Conservation (phyloP, 2,797 vertebrate genomes). For the Enteromius thamalakanensis region DNA sequence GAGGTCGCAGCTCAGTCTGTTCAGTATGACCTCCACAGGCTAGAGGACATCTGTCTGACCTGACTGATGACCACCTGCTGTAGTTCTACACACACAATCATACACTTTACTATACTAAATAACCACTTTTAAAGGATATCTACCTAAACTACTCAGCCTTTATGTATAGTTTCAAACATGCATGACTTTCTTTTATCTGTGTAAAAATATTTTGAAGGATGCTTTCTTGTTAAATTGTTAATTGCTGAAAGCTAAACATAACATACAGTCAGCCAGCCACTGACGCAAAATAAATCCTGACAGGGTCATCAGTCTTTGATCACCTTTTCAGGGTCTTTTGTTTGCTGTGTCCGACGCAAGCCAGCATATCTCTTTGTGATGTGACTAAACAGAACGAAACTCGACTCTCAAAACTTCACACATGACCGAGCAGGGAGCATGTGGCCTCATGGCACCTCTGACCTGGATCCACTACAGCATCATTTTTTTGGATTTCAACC, state of each 20-base stretch:
- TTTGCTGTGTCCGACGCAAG: conserved; percentile 1
- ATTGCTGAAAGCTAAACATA: not conserved
- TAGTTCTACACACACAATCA: not conserved
- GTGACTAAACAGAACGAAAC: conserved; percentile 44
- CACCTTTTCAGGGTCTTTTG: not conserved
- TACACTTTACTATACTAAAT: not conserved
- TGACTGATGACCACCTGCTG: conserved; percentile 17
- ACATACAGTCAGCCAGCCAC: not conserved
- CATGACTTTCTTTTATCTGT: not conserved
- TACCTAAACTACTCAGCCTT: not conserved
- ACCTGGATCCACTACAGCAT: conserved; percentile 41
- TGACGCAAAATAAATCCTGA: not conserved
- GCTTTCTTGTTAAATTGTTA: no score
- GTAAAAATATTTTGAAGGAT: not conserved
- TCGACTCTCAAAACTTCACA: conserved; percentile 43
- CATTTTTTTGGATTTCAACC: conserved; percentile 17
- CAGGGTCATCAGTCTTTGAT: not conserved
- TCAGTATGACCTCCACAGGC: conserved; percentile 55
- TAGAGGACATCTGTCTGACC: conserved; percentile 57
- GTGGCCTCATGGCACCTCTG: conserved; percentile 48
- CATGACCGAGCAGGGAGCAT: conserved; percentile 53
- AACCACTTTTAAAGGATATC: not conserved
- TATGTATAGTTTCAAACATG: not conserved
- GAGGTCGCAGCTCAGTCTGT: conserved; percentile 53
- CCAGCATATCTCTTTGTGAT: conserved; percentile 19